Conservation (phyloP, 2,113 vertebrate genomes). For the Manacus vitellinus region DNA sequence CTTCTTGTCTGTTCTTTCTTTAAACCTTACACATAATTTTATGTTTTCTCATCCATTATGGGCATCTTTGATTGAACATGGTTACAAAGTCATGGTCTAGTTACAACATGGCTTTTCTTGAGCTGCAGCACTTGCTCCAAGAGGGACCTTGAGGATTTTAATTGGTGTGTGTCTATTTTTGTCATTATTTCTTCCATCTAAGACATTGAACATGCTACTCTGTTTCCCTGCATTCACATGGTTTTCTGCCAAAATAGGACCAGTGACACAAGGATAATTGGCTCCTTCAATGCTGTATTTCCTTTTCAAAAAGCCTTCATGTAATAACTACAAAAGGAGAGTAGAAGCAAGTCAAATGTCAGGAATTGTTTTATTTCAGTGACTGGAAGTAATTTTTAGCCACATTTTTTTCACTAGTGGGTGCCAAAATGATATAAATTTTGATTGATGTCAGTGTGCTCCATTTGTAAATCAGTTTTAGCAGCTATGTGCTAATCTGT, state of each 20-base stretch:
- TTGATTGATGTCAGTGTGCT: constrained; percentile 14
- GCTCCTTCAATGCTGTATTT: not conserved
- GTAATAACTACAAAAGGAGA: not conserved
- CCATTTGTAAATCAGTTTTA: not conserved
- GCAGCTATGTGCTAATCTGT: not conserved
- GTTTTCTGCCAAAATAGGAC: not conserved
- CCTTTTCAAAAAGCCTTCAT: not conserved
- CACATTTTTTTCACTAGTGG: not conserved
- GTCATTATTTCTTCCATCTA: not conserved
- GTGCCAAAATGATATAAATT: constrained; percentile 2
- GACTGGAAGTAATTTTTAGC: constrained; percentile 13
- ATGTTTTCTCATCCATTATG: not conserved
- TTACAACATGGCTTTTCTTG: not conserved
- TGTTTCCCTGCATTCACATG: not conserved
- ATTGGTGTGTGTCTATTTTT: not conserved
- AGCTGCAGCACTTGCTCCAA: not conserved
- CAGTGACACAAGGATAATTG: not conserved
- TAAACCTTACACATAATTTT: not conserved
- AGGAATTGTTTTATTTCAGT: constrained; percentile 25
- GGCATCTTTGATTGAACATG: not conserved
- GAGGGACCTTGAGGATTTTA: not conserved
- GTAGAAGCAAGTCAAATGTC: not conserved
- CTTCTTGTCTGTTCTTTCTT: not conserved
- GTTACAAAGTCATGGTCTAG: not conserved
- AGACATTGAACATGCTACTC: not conserved